Evolutionary conservation across 2,888 invertebrate genomes (phyloP).

Genomic region (Girardia tigrina): DNA sequence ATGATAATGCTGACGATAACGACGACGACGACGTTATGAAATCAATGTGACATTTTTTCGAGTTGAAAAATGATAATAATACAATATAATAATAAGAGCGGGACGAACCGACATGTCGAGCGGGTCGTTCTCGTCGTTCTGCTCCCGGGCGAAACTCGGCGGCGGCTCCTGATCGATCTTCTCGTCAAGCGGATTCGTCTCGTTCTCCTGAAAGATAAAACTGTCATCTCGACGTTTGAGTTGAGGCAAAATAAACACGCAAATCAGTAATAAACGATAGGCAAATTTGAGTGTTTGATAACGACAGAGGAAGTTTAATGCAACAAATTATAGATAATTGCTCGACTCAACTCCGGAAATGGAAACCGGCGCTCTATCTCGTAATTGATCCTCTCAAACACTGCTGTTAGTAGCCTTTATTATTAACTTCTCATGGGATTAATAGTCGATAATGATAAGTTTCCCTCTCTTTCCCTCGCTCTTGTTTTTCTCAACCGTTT

Average conservation of each 20-base stretch:
- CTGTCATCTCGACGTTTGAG: neutral
- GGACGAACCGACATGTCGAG: neutral
- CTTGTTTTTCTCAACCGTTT: neutral
- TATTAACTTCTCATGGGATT: neutral
- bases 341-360: constrained; percentile 20
- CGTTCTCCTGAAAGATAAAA: neutral
- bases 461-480: neutral
- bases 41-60: no score
- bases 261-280: constrained; percentile 1
- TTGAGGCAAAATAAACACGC: neutral
- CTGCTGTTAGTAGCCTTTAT: neutral
- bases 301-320: constrained; percentile 20
- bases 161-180: neutral
- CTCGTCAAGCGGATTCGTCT: neutral
- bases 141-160: neutral
- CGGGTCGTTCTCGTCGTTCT: neutral
- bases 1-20: no score
- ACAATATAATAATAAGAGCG: neutral
- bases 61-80: no score
- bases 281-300: neutral
- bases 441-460: neutral
- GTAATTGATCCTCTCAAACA: constrained; percentile 16
- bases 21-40: no score
- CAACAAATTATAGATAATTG: constrained; percentile 20
- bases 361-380: constrained; percentile 16